These are phyloP conservation scores for Sebastes alutus DNA, from an alignment of 2,797 vertebrate genomes.

Conservation along the genomic window DNA sequence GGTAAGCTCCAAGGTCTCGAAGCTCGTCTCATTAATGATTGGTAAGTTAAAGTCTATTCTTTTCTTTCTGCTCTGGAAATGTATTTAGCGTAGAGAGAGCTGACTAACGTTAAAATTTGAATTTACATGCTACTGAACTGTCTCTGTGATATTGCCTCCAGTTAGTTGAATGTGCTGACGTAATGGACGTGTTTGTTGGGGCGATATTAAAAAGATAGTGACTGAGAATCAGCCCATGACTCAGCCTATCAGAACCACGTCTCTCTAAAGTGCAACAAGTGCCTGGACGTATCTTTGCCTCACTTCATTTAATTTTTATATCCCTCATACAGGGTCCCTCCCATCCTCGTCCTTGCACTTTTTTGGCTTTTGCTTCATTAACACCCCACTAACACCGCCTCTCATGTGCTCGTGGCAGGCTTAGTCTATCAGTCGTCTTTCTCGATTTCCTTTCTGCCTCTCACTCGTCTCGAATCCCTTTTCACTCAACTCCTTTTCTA, in stretches of 20 bases:
- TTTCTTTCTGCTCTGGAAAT: constrained; percentile 9
- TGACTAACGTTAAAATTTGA: constrained; percentile 13
- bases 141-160: constrained; percentile 26
- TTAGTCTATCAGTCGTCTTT: constrained; percentile 27
- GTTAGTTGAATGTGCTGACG: constrained; percentile 35
- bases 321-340: constrained; percentile 24
- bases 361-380: constrained; percentile 56
- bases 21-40: constrained; percentile 95
- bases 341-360: constrained; percentile 46
- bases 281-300: constrained; percentile 40
- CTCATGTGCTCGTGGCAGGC: constrained; percentile 5
- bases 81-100: background rate
- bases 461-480: constrained; percentile 50
- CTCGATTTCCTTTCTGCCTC: constrained; percentile 41
- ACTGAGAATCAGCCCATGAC: constrained; percentile 30
- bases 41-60: constrained; percentile 83
- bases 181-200: constrained; percentile 24
- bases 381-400: constrained; percentile 44
- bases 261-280: constrained; percentile 56
- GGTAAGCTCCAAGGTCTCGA: constrained; percentile 98
- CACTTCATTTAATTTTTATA: constrained; percentile 84
- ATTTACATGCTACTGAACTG: constrained; percentile 31
- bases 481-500: constrained; percentile 52
- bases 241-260: constrained; percentile 28
- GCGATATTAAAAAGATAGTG: constrained; percentile 42